A percentile compares a stretch with the other conserved stretches of the same genome.
Evolutionary conservation across 2,888 invertebrate genomes (phyloP).

Genomic region (Cataglyphis albicans): DNA sequence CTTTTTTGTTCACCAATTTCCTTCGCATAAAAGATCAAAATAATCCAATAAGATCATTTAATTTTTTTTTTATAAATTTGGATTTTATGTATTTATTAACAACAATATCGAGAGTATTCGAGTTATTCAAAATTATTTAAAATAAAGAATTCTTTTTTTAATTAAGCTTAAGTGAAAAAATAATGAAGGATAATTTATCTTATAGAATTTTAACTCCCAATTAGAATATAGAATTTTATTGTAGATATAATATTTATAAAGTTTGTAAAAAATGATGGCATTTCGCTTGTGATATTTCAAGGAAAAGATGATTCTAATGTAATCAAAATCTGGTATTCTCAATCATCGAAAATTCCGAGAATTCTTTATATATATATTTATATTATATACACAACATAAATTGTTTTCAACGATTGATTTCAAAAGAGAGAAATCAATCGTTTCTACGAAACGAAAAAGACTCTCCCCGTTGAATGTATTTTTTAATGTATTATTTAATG

Average conservation of each 20-base stretch:
- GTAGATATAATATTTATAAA: not conserved
- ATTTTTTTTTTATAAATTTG: not conserved
- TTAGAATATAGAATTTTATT: too few species aligned
- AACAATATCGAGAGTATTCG: not conserved
- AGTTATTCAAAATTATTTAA: not conserved
- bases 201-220: not conserved
- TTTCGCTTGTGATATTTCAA: not conserved
- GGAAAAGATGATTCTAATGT: not conserved
- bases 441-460: not conserved
- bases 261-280: not conserved
- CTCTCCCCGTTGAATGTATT: not conserved
- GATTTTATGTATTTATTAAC: not conserved
- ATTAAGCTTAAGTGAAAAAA: not conserved
- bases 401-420: not conserved
- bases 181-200: not conserved
- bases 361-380: not conserved
- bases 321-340: not conserved
- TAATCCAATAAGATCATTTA: not conserved
- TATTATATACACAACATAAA: not conserved
- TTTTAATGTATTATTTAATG: not conserved
- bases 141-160: not conserved
- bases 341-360: not conserved
- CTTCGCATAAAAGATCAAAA: not conserved
- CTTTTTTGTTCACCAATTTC: constrained; percentile 23
- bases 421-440: too few species aligned